phyloP scores from a whole-genome alignment of 2,113 vertebrate species.

The Perognathus longimembris region DNA sequence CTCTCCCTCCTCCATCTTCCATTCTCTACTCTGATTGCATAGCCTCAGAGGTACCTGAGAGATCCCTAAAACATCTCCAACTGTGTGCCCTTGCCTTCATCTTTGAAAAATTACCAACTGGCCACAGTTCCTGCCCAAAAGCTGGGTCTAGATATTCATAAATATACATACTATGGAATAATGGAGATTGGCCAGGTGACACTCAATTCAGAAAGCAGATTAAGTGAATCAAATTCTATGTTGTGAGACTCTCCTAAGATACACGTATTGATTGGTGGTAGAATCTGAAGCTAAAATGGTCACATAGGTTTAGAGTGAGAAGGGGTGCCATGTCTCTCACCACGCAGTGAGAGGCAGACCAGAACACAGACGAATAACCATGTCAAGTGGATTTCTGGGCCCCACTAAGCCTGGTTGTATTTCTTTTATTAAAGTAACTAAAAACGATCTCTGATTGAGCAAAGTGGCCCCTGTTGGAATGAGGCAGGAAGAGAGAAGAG shows the following conservation, averaged over 20 bases:
- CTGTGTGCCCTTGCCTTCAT: background rate
- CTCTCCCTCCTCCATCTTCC: background rate
- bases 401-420: background rate
- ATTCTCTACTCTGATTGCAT: background rate
- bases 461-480: background rate
- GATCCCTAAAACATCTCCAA: background rate
- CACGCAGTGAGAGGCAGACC: background rate
- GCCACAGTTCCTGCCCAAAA: background rate
- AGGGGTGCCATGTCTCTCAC: background rate
- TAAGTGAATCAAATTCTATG: background rate
- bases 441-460: background rate
- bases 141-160: background rate
- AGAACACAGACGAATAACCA: background rate
- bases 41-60: background rate
- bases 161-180: background rate
- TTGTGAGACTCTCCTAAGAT: background rate
- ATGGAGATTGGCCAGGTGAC: background rate
- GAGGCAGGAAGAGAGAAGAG: background rate
- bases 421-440: background rate
- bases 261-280: background rate
- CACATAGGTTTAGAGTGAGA: background rate
- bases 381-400: background rate
- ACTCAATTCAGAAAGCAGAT: background rate
- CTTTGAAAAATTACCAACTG: constrained; percentile 19
- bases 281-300: background rate